Evolutionary conservation across 1,140 invertebrate species (phyloP).

Genomic region (Teleopsis dalmanni): DNA sequence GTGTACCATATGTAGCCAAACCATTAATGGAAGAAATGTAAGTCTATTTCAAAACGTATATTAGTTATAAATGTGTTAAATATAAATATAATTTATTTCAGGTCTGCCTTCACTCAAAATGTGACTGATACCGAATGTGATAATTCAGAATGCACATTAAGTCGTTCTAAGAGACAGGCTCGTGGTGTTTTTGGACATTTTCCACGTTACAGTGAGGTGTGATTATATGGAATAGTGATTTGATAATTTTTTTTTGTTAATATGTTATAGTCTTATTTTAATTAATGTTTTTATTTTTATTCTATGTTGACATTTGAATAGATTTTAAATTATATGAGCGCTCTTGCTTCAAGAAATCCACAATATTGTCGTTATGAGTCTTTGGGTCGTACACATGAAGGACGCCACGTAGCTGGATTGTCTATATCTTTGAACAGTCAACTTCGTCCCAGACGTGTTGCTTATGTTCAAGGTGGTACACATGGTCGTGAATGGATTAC

Average conservation of each 20-base stretch:
- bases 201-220: constrained; percentile 30
- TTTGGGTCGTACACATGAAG: constrained; percentile 40
- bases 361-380: constrained; percentile 37
- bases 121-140: constrained; percentile 3
- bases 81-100: not conserved
- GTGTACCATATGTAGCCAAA: constrained; percentile 6
- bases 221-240: not conserved
- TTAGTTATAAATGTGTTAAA: not conserved
- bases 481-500: constrained; percentile 60
- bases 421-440: constrained; percentile 39
- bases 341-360: constrained; percentile 30
- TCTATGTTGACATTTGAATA: not conserved
- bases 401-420: constrained; percentile 38
- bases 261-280: not conserved
- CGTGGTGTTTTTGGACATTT: constrained; percentile 35
- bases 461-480: constrained; percentile 36
- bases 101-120: constrained; percentile 3
- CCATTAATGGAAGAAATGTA: constrained; percentile 15
- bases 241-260: not conserved
- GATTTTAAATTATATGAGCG: constrained; percentile 37
- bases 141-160: constrained; percentile 7
- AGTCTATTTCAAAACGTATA: not conserved
- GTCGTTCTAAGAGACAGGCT: constrained; percentile 28
- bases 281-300: too few species aligned
- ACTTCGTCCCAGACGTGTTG: constrained; percentile 26